phyloP scores from a whole-genome alignment of 1,140 invertebrate genomes.

The Pogonus chalceus region DNA sequence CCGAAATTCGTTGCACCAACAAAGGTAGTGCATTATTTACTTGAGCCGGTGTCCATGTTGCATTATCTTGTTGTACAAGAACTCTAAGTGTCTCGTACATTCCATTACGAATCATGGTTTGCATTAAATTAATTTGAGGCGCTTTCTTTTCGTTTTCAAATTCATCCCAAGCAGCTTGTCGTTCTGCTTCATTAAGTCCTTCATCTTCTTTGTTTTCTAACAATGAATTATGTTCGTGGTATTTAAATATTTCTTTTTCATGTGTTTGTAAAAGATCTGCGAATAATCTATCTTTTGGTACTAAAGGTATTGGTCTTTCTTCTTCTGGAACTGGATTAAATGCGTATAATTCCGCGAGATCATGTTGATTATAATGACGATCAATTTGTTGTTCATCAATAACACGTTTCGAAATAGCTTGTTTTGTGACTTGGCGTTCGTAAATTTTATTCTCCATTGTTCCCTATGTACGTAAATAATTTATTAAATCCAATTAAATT shows the following conservation, averaged over 20 bases:
- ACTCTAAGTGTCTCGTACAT: constrained; percentile 18
- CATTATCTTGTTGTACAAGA: constrained; percentile 27
- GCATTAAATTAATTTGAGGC: constrained; percentile 9
- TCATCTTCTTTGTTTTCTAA: constrained; percentile 81
- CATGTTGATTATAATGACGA: constrained; percentile 66
- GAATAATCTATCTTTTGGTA: constrained; percentile 58
- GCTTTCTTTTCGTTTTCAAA: constrained; percentile 72
- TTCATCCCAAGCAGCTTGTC: constrained; percentile 90
- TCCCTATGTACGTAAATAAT: constrained; percentile 32
- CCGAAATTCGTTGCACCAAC: constrained; percentile 21
- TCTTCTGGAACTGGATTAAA: constrained; percentile 25
- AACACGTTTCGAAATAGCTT: constrained; percentile 71
- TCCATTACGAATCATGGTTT: constrained; percentile 18
- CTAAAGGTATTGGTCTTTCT: constrained; percentile 40
- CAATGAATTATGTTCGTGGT: constrained; percentile 75
- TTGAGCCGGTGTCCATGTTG: constrained; percentile 24
- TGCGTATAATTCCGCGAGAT: constrained; percentile 66
- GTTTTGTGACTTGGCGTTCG: constrained; percentile 76
- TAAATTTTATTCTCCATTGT: constrained; percentile 92
- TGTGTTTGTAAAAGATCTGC: constrained; percentile 59
- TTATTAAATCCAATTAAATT: neutral
- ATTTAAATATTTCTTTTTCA: constrained; percentile 53
- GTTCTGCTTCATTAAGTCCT: constrained; percentile 83
- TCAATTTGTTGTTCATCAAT: constrained; percentile 85
- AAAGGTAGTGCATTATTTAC: constrained; percentile 25